Base-by-base conservation (phyloP, 2,888 invertebrate genomes). In the Aporophyla nigra region DNA sequence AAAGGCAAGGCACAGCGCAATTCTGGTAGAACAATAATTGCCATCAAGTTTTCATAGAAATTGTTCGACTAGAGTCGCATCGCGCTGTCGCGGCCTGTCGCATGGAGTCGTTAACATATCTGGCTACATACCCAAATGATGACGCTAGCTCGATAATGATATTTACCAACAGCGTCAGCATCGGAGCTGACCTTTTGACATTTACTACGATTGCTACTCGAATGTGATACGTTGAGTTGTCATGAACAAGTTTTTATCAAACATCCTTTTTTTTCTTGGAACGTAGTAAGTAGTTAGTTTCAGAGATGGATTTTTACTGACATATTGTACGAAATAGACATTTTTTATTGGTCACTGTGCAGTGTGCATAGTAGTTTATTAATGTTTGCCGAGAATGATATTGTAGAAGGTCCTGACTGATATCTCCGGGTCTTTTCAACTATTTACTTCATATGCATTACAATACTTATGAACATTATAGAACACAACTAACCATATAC, bases 141-240 rank as follows among this genome's bases (percentile, higher is more conserved):
- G 65, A 43, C 69, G 49, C 40, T 49, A 71, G 27, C 61, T 59
- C 9, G 59, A 80, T 75, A 56, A 65, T 80, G 67, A 83, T 33
- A 74, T 79, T 83, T 71, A 73, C 24, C 33, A 63, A 46, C 62
- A 74, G 24, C 6, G n/a, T 24, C 65, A 33, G 24, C 16, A 62
- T 10, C 16, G 21, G 49, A 43, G 66, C 14, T 75, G 71, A 80
- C 75, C 80, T 75, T 69, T 40, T 80, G 84, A 61, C 84, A 75
- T 84, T 80, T 80, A 51, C 14, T 27, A 59, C 40, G 59, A 75
- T 75, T 74, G 70, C 16, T 16, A 14, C 16, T 6, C 19, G 21
- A 54, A 27, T 46, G n/a, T 40, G 19, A 61, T 14, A 24, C 6
- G 51, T 70, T 27, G 40, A 21, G 56, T 54, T 51, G 58, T 40